A percentile compares a stretch with the other conserved stretches of the same genome.
Conservation (phyloP, 2,797 vertebrate species). For the Antrozous pallidus region DNA sequence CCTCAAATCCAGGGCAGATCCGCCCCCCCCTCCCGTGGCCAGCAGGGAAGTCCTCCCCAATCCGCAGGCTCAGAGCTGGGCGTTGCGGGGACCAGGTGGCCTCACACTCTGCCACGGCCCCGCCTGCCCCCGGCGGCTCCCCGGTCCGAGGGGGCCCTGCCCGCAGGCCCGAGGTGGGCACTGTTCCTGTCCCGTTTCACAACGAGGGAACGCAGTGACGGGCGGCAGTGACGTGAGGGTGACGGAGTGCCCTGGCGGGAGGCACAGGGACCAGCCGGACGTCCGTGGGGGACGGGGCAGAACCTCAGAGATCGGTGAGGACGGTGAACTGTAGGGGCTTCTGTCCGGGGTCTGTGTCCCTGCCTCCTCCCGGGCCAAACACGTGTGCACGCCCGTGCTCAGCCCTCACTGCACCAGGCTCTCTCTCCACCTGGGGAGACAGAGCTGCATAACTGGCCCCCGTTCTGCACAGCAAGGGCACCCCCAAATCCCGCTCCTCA, state of each 20-base stretch:
- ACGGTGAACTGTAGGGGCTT: neutral
- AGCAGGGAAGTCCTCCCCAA: neutral
- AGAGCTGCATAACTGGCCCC: too few relatives aligned
- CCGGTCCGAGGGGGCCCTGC: too few relatives aligned
- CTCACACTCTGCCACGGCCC: fast-evolving
- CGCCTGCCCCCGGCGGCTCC: fast-evolving
- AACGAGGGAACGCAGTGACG: neutral
- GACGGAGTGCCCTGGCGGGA: fast-evolving
- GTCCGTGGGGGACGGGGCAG: neutral
- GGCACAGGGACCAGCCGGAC: neutral
- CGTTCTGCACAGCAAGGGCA: too few relatives aligned
- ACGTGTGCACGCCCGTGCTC: fast-evolving
- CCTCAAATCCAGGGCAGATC: neutral
- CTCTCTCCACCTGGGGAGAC: neutral
- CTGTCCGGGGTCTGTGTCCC: fast-evolving
- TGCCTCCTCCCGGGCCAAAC: neutral
- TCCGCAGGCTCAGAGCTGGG: neutral
- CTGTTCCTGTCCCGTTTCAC: too few relatives aligned
- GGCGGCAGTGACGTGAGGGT: neutral
- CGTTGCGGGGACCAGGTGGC: too few relatives aligned
- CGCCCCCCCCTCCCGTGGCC: neutral
- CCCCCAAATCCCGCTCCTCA: too few relatives aligned
- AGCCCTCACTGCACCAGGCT: neutral
- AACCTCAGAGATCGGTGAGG: neutral
- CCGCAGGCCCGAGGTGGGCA: fast-evolving